phyloP scores from a whole-genome alignment of 2,797 vertebrate species.

The Alfaro cultratus region DNA sequence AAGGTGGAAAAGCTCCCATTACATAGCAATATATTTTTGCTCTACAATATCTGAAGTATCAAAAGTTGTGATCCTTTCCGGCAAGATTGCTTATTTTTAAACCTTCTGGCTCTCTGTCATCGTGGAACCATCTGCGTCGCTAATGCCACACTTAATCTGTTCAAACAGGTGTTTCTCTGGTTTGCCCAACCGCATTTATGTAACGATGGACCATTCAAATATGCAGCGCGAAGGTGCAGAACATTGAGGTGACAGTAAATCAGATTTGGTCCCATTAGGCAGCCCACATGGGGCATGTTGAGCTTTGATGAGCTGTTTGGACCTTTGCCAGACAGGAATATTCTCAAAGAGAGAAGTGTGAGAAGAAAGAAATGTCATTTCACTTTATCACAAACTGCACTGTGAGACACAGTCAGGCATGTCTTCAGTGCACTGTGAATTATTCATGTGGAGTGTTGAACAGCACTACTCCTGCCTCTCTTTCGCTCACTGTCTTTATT shows the following conservation, averaged over 20 bases:
- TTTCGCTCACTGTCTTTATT: conserved; percentile 25
- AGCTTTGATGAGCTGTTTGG: conserved; percentile 67
- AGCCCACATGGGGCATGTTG: conserved; percentile 31
- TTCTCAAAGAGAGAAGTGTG: conserved; percentile 42
- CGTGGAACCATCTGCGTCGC: background rate
- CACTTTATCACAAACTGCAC: conserved; percentile 55
- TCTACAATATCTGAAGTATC: background rate
- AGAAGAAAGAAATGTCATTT: conserved; percentile 56
- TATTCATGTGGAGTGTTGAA: conserved; percentile 59
- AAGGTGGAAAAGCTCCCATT: background rate
- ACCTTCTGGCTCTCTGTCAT: conserved; percentile 2
- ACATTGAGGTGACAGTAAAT: conserved; percentile 61
- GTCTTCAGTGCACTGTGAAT: conserved; percentile 51
- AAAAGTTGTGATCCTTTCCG: conserved; percentile 1
- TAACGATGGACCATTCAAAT: conserved; percentile 28
- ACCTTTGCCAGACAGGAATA: conserved; percentile 41
- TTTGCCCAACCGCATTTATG: conserved; percentile 33
- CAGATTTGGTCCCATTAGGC: conserved; percentile 56
- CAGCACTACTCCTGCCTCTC: conserved; percentile 23
- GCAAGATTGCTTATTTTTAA: background rate
- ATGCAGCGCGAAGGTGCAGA: conserved; percentile 28
- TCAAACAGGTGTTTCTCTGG: conserved; percentile 47
- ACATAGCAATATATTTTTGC: background rate
- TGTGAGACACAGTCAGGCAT: conserved; percentile 47
- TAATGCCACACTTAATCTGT: conserved; percentile 35